Evolutionary conservation across 2,797 vertebrate species (phyloP).

Genomic region (Epinephelus awoara): DNA sequence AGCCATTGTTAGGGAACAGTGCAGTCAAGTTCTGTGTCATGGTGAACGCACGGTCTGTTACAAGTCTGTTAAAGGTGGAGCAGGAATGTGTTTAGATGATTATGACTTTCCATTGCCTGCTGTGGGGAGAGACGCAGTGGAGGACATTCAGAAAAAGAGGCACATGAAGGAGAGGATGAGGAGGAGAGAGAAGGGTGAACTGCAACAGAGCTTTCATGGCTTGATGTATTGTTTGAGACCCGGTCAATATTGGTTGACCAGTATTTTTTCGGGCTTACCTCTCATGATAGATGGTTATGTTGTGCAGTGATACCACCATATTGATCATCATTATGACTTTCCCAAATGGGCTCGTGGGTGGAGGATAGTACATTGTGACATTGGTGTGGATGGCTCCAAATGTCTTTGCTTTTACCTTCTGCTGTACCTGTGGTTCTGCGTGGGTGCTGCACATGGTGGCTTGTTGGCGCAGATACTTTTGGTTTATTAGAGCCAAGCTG

Average conservation of each 20-base stretch:
- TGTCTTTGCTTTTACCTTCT: slow-evolving; percentile 40
- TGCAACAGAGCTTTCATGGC: slow-evolving; percentile 47
- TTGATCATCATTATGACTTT: slow-evolving; percentile 74
- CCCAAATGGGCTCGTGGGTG: slow-evolving; percentile 53
- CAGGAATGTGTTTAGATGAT: slow-evolving; percentile 73
- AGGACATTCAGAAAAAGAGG: slow-evolving; percentile 41
- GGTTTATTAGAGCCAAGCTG: slow-evolving; percentile 25
- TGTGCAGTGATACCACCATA: slow-evolving; percentile 53
- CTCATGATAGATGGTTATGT: slow-evolving; percentile 69
- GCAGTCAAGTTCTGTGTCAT: slow-evolving; percentile 23
- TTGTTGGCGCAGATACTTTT: slow-evolving; percentile 18
- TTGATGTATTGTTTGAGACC: slow-evolving; percentile 65
- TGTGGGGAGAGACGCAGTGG: slow-evolving; percentile 31
- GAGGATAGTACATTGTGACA: slow-evolving; percentile 46
- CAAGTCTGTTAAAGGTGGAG: slow-evolving; percentile 57
- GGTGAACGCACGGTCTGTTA: slow-evolving; percentile 33
- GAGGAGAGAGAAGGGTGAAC: slow-evolving; percentile 48
- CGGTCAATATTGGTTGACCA: slow-evolving; percentile 56
- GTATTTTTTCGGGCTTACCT: slow-evolving; percentile 50
- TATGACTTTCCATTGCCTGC: slow-evolving; percentile 68
- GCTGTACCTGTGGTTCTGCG: slow-evolving; percentile 34
- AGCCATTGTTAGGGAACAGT: slow-evolving; percentile 47
- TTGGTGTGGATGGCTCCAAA: slow-evolving; percentile 39
- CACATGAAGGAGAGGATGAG: slow-evolving; percentile 9
- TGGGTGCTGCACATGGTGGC: slow-evolving; percentile 19